These are phyloP conservation scores for Drosophila diplacantha DNA, from an alignment of 2,888 invertebrate species.

Conservation along the genomic window DNA sequence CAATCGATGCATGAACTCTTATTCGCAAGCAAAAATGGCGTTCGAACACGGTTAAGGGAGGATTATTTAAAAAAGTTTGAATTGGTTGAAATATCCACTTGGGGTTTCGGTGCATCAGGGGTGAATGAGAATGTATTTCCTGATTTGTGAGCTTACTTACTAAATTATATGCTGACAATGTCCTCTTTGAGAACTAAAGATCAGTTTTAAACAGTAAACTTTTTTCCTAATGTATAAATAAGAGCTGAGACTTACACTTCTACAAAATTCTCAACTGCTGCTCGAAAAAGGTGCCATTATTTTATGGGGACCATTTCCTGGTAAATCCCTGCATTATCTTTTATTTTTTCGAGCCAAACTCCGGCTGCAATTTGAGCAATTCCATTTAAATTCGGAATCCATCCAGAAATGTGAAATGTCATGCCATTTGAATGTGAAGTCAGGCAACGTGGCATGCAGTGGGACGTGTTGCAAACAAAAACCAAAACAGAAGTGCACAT, in stretches of 20 bases:
- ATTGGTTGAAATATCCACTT: constrained; percentile 4
- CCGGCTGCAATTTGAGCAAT: constrained; percentile 48
- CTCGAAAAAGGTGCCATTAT: constrained; percentile 9
- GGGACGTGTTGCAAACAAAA: constrained; percentile 64
- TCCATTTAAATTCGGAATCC: constrained; percentile 32
- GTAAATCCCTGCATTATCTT: constrained; percentile 22
- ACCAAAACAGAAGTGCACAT: constrained; percentile 39
- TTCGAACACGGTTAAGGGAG: constrained; percentile 21
- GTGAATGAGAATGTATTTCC: background rate
- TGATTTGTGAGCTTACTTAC: background rate
- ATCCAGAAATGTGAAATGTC: constrained; percentile 55
- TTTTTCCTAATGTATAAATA: background rate
- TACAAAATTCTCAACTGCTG: background rate
- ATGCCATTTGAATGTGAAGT: constrained; percentile 47
- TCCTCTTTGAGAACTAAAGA: background rate
- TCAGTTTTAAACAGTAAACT: background rate
- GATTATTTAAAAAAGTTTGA: constrained; percentile 13
- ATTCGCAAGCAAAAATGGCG: constrained; percentile 45
- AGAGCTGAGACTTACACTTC: background rate
- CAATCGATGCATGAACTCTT: constrained; percentile 22
- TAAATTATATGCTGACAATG: background rate
- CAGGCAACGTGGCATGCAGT: constrained; percentile 46
- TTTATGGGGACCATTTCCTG: constrained; percentile 16
- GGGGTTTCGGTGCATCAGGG: background rate
- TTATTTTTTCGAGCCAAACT: constrained; percentile 17